Evolutionary conservation across 2,797 vertebrate genomes (phyloP), one percentile per base, ranked within the genome.

Genomic region (Premnoplex brunnescens): DNA sequence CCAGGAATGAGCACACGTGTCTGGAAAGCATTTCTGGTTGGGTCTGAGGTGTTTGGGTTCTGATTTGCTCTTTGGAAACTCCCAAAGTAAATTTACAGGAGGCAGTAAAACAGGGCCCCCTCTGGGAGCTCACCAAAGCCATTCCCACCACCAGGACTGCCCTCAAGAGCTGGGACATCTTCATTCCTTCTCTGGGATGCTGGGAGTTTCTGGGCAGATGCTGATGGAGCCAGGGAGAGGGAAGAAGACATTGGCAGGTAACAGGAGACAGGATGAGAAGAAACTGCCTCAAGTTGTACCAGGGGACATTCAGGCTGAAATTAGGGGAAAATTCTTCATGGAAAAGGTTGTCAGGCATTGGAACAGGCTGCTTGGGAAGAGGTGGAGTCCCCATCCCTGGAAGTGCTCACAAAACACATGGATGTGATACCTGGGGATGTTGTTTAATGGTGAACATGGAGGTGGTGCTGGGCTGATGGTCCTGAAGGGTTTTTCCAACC

Each of bases 1-100:
- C 8, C 0, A 24, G n/a, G 20, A 67, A 30, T n/a, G 1, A 1
- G 48, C 20, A 26, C n/a, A 12, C 1, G 24, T 4, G 32, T 4
- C 28, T 48, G 30, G 30, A 41, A 68, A 48, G 28, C 30, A 21
- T 27, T n/a, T 48, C 52, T 37, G 23, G 7, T 10, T 0, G 13
- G 26, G 13, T 24, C 62, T 73, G 60, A 67, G 67, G 6, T 12
- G 36, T 0, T 63, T 51, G 12, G 19, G 23, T 14, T 43, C 36
- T 21, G 46, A 6, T 30, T 54, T 76, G 58, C 26, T 66, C 36
- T 49, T 68, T 32, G 46, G 46, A 60, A 59, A 49, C 18, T 24
- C 51, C 14, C 4, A 0, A 0, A 16, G 43, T 34, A 37, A 37
- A 59, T 17, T 12, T 21, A 2, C 34, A 74, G 68, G 19, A 92